Evolutionary conservation across 2,797 vertebrate species (phyloP), one percentile per base, ranked within the genome.

Genomic region (Rhadinocentrus ornatus): DNA sequence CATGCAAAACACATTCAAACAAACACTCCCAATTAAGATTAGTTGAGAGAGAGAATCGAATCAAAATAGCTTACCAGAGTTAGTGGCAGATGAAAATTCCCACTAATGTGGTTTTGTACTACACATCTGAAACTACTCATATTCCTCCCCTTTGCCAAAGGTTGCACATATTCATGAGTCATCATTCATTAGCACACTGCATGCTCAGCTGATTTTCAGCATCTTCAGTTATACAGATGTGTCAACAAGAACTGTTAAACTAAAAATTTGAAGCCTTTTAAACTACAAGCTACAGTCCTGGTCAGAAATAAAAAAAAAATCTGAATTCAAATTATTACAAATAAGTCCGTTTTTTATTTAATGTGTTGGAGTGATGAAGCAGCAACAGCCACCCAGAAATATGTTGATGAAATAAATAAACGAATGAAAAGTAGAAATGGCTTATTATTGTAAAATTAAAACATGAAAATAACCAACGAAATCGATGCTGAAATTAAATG

Each of bases 41-140:
- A 48, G 7, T 13, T 66, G 37, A n/a, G 64, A 44, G 39, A 61
- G 73, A 54, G 2, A 48, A 8, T 20, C 2, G 9, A 48, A 52
- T 41, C 24, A 39, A 57, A 37, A 55, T 78, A 66, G 61, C 66
- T 54, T 62, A 64, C 13, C 9, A 11, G 15, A 53, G 67, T 32
- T 77, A 58, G 62, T 82, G 80, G 66, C 82, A 77, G 71, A 41
- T 71, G 56, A 66, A 69, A 82, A 89, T 82, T 73, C 65, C 55
- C 50, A 26, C 34, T 75, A 83, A 87, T 84, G 79, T 71, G 74
- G 71, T 73, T 68, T 58, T 56, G 65, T 80, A 76, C 82, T 29
- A 27, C 16, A 86, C 66, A 83, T 85, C 60, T 75, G 74, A 80
- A 78, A 66, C 59, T 57, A 56, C 55, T 70, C 6, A 34, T 70